phyloP scores from a whole-genome alignment of 2,113 vertebrate species.

The Myotis davidii region DNA sequence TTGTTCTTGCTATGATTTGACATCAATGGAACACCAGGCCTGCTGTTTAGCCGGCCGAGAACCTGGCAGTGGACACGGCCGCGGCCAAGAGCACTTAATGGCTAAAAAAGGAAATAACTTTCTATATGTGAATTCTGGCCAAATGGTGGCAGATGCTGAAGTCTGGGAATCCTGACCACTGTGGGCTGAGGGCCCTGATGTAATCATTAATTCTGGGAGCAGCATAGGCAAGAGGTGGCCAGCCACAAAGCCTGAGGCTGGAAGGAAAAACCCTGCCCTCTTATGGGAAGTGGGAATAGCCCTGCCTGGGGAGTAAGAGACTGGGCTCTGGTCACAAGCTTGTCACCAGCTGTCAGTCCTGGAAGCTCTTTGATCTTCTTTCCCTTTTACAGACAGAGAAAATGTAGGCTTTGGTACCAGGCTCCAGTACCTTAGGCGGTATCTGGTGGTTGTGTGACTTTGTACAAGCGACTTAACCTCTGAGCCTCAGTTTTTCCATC shows the following conservation, averaged over 20 bases:
- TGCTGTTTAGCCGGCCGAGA: background rate
- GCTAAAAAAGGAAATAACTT: conserved; percentile 78
- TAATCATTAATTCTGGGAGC: background rate
- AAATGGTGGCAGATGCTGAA: conserved; percentile 56
- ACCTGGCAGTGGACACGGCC: background rate
- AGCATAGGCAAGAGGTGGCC: background rate
- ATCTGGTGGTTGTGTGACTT: background rate
- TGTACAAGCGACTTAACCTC: background rate
- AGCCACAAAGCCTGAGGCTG: background rate
- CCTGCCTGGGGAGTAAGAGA: background rate
- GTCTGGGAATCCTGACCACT: conserved; percentile 58
- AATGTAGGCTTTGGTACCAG: background rate
- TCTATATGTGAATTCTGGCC: conserved; percentile 70
- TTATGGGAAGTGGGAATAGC: background rate
- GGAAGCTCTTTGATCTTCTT: background rate
- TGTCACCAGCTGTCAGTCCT: background rate
- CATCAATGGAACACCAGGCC: background rate
- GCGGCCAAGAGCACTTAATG: conserved; percentile 45
- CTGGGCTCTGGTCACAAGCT: background rate
- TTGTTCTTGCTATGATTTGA: background rate
- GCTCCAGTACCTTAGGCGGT: background rate
- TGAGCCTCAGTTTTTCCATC: background rate
- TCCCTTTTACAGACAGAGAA: background rate
- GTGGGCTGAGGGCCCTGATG: background rate
- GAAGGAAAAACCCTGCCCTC: background rate